Evolutionary conservation across 1,140 invertebrate species (phyloP), one percentile per base, ranked within the genome.

Genomic region (Bilobella aurantiaca): DNA sequence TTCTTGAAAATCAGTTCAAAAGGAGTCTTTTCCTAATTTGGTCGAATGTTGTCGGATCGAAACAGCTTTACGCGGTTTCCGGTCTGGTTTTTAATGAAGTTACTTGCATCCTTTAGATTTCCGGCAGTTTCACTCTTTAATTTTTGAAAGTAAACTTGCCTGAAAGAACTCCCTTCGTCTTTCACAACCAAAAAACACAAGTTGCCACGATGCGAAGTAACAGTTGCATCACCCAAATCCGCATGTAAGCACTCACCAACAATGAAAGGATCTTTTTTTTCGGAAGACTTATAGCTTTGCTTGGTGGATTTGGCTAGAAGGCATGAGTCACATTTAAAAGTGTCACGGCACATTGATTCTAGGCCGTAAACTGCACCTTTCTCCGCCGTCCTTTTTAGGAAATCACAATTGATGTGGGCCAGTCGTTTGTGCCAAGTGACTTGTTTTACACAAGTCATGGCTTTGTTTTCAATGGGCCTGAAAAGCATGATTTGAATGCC

Each of bases 1-100:
- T 59, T 66, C 27, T 62, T 58, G 63, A 32, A 73, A 61, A 60
- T 32, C 23, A 3, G 0, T 34, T 67, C 66, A 47, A 27, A 49
- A 1, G 66, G 61, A 12, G 66, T 67, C 25, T 59, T 67, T 2
- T n/a, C n/a, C n/a, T n/a, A n/a, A n/a, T n/a, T n/a, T n/a, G n/a
- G n/a, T n/a, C n/a, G n/a, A n/a, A n/a, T n/a, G n/a, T n/a, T n/a
- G n/a, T n/a, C n/a, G n/a, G n/a, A n/a, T n/a, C n/a, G n/a, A n/a
- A n/a, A n/a, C n/a, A n/a, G n/a, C n/a, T n/a, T n/a, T n/a, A n/a
- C n/a, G n/a, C n/a, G n/a, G n/a, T n/a, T n/a, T n/a, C n/a, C n/a
- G n/a, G n/a, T n/a, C n/a, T n/a, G n/a, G n/a, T n/a, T n/a, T n/a
- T n/a, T n/a, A n/a, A n/a, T n/a, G n/a, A n/a, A n/a, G n/a, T n/a